A percentile compares a stretch with the other conserved stretches of the same genome.
Evolutionary conservation across 1,140 invertebrate genomes (phyloP).

Genomic region (Steinernema khuongi): DNA sequence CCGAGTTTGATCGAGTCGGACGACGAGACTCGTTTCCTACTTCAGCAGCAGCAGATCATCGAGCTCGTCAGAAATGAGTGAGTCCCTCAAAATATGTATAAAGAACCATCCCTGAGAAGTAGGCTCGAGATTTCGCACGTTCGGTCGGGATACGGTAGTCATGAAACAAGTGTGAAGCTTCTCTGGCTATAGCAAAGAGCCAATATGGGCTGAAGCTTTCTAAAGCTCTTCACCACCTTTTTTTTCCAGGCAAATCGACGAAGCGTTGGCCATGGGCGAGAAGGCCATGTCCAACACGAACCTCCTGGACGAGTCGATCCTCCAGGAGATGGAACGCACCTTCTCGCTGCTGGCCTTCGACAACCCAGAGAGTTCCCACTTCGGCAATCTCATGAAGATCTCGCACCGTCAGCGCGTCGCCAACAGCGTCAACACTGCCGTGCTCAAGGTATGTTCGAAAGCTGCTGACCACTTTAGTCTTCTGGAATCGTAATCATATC

Average conservation of each 20-base stretch:
- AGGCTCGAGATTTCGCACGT: too few relatives aligned
- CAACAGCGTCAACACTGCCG: neutral
- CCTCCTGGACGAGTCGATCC: neutral
- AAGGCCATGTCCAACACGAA: neutral
- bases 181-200: too few relatives aligned
- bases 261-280: neutral
- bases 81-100: too few relatives aligned
- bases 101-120: too few relatives aligned
- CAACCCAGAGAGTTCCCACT: neutral
- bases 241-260: neutral
- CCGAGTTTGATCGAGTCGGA: neutral
- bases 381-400: neutral
- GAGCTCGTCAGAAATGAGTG: neutral
- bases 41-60: conserved; percentile 14
- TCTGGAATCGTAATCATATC: too few relatives aligned
- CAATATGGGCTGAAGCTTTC: too few relatives aligned
- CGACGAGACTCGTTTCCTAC: neutral
- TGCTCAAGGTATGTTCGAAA: conserved; percentile 6
- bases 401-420: neutral
- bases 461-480: neutral
- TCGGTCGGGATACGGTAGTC: too few relatives aligned
- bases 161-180: too few relatives aligned
- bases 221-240: too few relatives aligned
- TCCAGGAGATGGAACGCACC: neutral
- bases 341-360: neutral